A percentile compares a stretch with the other conserved stretches of the same genome.
Conservation (phyloP, 2,113 vertebrate genomes). For the Cairina moschata region DNA sequence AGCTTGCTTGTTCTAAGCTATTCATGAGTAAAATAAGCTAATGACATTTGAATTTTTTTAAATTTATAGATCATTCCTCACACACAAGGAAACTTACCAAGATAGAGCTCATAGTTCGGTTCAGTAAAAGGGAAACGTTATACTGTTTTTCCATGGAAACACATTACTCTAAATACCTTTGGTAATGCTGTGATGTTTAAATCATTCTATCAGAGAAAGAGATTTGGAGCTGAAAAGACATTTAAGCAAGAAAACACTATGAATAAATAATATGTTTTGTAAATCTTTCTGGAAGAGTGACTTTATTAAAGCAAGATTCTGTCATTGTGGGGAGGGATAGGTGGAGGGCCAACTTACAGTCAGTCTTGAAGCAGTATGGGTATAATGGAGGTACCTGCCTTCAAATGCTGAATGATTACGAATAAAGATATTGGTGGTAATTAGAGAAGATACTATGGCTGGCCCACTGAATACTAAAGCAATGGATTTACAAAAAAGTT, state of each 20-base stretch:
- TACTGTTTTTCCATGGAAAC: not conserved
- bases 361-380: not conserved
- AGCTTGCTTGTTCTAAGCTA: not conserved
- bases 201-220: not conserved
- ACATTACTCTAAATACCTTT: not conserved
- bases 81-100: not conserved
- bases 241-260: not conserved
- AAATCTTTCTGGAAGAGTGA: not conserved
- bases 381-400: not conserved
- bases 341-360: not conserved
- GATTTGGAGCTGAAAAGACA: not conserved
- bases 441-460: not conserved
- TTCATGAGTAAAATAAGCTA: not conserved
- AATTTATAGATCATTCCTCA: slow-evolving; percentile 8
- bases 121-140: not conserved
- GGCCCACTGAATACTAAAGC: not conserved
- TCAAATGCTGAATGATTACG: not conserved
- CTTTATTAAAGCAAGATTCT: not conserved
- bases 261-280: not conserved
- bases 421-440: not conserved
- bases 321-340: not conserved
- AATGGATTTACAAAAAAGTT: not conserved
- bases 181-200: not conserved
- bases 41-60: not conserved
- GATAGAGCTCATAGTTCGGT: not conserved